These are phyloP conservation scores for Drosophila prosaltans DNA, from an alignment of 1,140 invertebrate species.

Conservation along the genomic window DNA sequence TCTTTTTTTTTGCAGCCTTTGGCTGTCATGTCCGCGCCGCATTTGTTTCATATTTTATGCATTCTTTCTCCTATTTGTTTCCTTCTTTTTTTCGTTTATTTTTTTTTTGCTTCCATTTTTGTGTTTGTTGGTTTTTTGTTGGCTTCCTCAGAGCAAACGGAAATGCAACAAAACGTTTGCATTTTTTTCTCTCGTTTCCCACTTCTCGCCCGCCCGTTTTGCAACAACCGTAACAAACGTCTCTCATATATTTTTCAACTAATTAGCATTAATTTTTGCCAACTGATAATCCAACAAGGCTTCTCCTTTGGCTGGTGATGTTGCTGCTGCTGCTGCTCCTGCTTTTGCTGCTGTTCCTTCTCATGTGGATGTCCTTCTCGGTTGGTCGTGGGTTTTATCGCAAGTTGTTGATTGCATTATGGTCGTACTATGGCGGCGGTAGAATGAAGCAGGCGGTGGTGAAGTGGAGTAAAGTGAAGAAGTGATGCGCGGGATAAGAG, in stretches of 20 bases:
- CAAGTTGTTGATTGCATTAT: conserved; percentile 73
- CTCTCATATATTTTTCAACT: conserved; percentile 78
- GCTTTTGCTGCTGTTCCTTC: conserved; percentile 2
- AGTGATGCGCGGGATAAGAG: neutral
- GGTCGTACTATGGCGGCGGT: conserved; percentile 8
- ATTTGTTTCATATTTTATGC: conserved; percentile 76
- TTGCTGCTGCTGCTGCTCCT: conserved; percentile 4
- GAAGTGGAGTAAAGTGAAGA: too few relatives aligned
- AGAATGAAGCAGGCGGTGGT: neutral
- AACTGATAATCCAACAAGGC: conserved; percentile 74
- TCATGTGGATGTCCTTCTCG: conserved; percentile 36
- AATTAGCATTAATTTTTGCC: conserved; percentile 81
- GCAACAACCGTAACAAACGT: conserved; percentile 26
- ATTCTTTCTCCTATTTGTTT: conserved; percentile 48
- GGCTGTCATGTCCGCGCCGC: conserved; percentile 54
- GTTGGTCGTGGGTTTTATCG: conserved; percentile 28
- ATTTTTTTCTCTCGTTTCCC: conserved; percentile 33
- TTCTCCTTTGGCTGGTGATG: conserved; percentile 17
- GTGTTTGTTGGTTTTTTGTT: neutral
- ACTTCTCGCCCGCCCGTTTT: neutral
- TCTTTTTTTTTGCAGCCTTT: conserved; percentile 11
- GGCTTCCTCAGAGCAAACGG: conserved; percentile 36
- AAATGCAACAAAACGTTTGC: conserved; percentile 64
- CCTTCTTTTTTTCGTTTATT: conserved; percentile 2
- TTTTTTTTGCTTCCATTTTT: conserved; percentile 7